Percentiles rank a stretch among this genome's conserved stretches.
These are phyloP conservation scores for Cryptoblepharus egeriae DNA, from an alignment of 2,797 vertebrate genomes.

Conservation along the genomic window DNA sequence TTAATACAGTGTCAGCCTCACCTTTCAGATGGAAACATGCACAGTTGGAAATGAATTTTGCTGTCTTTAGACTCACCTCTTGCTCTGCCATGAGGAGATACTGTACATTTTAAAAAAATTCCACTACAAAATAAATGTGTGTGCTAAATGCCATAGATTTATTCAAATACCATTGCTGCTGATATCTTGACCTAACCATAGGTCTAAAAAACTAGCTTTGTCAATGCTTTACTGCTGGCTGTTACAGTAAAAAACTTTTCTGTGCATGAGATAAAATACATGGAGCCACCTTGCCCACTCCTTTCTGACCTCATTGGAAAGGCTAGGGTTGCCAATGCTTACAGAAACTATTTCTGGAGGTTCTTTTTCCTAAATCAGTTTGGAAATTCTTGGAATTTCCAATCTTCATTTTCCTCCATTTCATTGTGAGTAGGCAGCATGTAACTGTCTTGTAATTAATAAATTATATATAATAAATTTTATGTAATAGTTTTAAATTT, in stretches of 20 bases:
- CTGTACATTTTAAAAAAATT: constrained; percentile 10
- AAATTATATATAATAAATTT: no score
- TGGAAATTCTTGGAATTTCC: no score
- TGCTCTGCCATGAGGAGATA: constrained; percentile 38
- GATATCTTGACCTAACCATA: constrained; percentile 47
- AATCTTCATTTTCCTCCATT: no score
- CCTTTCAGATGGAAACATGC: constrained; percentile 8
- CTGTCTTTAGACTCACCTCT: constrained; percentile 37
- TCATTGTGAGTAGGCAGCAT: no score
- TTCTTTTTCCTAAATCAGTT: no score
- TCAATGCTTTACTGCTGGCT: constrained; percentile 2
- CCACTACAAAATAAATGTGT: constrained; percentile 37
- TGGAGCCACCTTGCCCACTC: no score
- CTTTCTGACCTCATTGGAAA: no score
- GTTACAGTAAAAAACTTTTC: constrained; percentile 14
- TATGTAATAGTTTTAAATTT: no score
- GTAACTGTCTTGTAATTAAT: no score
- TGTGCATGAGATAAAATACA: background rate
- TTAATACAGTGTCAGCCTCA: constrained; percentile 1
- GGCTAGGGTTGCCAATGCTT: no score
- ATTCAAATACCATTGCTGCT: constrained; percentile 48
- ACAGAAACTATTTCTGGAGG: no score
- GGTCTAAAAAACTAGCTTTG: constrained; percentile 31
- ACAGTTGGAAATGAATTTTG: constrained; percentile 39
- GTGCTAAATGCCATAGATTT: constrained; percentile 55